phyloP scores from a whole-genome alignment of 2,113 vertebrate species.

The Notiomystis cincta region DNA sequence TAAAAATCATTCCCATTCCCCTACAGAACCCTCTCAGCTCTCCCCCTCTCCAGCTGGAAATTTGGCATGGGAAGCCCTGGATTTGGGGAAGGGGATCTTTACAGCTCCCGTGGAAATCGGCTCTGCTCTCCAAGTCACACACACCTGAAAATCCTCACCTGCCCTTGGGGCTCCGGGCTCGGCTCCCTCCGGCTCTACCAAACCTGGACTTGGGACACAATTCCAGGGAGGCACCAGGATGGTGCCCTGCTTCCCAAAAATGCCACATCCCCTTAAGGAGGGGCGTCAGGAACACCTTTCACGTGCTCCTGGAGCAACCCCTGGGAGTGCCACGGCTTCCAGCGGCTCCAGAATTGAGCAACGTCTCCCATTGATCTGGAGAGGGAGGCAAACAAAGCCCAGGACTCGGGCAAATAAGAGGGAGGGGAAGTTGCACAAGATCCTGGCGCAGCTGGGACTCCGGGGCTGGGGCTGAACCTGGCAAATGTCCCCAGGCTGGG shows the following conservation, averaged over 20 bases:
- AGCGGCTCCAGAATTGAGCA: neutral
- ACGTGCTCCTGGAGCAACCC: neutral
- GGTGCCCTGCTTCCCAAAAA: neutral
- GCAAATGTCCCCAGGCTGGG: neutral
- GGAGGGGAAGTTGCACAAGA: neutral
- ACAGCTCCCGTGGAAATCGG: neutral
- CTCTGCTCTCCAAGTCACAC: neutral
- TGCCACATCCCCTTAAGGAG: neutral
- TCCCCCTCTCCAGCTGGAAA: neutral
- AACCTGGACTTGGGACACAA: neutral
- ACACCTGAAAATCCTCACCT: neutral
- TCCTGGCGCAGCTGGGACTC: neutral
- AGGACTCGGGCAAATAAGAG: neutral
- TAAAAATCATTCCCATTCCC: neutral
- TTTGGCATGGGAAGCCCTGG: neutral
- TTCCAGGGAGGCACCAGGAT: neutral
- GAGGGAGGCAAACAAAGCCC: neutral
- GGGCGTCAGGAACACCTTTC: rapidly evolving
- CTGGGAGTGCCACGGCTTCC: rapidly evolving
- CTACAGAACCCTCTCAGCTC: neutral
- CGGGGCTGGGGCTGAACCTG: neutral
- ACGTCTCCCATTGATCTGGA: neutral
- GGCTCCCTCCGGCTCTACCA: neutral
- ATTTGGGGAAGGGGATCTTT: neutral
- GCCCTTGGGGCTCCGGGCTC: neutral